These are phyloP conservation scores for Magallana nippona DNA, from an alignment of 2,888 invertebrate species.

Conservation along the genomic window DNA sequence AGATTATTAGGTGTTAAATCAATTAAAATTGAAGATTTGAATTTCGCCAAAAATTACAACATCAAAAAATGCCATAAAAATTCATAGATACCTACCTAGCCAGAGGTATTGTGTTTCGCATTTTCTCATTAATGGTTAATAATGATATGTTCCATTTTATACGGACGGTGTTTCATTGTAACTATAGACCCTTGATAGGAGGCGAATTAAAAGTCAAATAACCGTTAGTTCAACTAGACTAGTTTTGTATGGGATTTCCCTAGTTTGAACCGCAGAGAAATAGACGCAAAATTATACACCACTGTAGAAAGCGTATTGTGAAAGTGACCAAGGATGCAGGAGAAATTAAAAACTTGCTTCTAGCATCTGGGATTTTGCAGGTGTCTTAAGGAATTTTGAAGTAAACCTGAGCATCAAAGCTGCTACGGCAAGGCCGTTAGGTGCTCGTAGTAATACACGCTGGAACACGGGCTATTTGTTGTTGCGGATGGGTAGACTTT, in stretches of 20 bases:
- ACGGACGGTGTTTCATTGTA: slow-evolving; percentile 20
- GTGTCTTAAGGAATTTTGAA: slow-evolving; percentile 29
- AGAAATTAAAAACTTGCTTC: slow-evolving; percentile 18
- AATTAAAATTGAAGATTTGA: slow-evolving; percentile 12
- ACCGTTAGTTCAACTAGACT: slow-evolving; percentile 41
- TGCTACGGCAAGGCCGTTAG: slow-evolving; percentile 40
- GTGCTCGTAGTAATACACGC: slow-evolving; percentile 47
- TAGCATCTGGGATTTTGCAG: slow-evolving; percentile 36
- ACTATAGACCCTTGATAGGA: slow-evolving; percentile 37
- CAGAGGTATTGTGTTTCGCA: background rate
- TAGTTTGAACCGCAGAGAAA: slow-evolving; percentile 17
- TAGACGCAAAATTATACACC: slow-evolving; percentile 37
- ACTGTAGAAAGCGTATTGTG: slow-evolving; percentile 18
- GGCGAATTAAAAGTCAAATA: slow-evolving; percentile 38
- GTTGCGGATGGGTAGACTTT: slow-evolving; percentile 41
- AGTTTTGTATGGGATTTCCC: slow-evolving; percentile 26
- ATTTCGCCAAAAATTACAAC: background rate
- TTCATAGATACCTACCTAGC: slow-evolving; percentile 11
- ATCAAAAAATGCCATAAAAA: slow-evolving; percentile 22
- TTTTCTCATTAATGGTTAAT: slow-evolving; percentile 28
- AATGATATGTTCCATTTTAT: slow-evolving; percentile 44
- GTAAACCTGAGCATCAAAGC: slow-evolving; percentile 28
- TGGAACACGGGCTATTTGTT: slow-evolving; percentile 42
- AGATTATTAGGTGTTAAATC: slow-evolving; percentile 8
- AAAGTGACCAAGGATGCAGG: slow-evolving; percentile 10